phyloP scores from a whole-genome alignment of 2,888 invertebrate genomes.

The Erynnis tages region DNA sequence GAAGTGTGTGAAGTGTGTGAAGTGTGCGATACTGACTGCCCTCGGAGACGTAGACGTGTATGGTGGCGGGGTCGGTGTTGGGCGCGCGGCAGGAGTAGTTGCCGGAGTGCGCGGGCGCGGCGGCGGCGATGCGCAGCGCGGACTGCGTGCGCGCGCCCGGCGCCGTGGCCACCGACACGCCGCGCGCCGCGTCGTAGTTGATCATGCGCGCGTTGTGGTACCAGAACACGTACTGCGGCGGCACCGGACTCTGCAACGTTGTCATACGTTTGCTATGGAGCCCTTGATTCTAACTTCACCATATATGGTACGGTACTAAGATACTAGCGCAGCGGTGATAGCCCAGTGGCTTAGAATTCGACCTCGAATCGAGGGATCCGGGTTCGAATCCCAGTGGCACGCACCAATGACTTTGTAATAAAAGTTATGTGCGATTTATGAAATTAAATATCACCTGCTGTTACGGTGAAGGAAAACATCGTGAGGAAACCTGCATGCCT shows the following conservation, averaged over 20 bases:
- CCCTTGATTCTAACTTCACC: too few species aligned
- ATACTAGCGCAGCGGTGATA: too few species aligned
- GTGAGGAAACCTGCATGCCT: too few species aligned
- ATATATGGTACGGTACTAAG: too few species aligned
- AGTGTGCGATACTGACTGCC: constrained; percentile 80
- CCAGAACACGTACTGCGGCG: constrained; percentile 97
- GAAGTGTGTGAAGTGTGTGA: not conserved
- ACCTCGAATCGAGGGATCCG: too few species aligned
- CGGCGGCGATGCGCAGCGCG: constrained; percentile 90
- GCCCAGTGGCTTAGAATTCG: too few species aligned
- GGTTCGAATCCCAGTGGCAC: too few species aligned
- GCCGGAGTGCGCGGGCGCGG: constrained; percentile 88
- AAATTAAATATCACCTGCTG: too few species aligned
- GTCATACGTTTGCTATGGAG: not conserved
- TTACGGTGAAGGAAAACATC: too few species aligned
- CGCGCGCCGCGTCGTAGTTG: constrained; percentile 93
- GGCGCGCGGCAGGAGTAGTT: constrained; percentile 95
- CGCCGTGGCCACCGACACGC: constrained; percentile 91
- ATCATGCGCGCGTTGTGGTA: constrained; percentile 97
- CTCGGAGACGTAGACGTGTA: constrained; percentile 94
- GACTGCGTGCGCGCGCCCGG: constrained; percentile 93
- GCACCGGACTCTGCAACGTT: constrained; percentile 91
- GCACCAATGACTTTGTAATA: too few species aligned
- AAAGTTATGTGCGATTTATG: too few species aligned
- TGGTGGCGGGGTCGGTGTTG: constrained; percentile 94